Base-by-base conservation (phyloP, 2,113 vertebrate genomes). In the Grammomys dolichurus region DNA sequence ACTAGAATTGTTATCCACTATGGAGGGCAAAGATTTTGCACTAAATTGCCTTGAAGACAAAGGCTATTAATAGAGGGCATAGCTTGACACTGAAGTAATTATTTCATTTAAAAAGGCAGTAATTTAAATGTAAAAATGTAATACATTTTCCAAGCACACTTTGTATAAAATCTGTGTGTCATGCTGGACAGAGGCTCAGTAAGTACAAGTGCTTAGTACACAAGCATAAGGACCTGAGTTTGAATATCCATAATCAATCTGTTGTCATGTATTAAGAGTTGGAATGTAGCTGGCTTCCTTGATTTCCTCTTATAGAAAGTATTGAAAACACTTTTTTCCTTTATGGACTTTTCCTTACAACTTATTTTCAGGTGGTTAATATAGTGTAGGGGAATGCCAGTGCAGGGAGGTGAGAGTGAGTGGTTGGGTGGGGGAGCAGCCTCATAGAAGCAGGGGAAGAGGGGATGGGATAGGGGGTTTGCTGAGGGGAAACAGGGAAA, bases 71-170 rank as follows among this genome's bases (percentile, higher is more conserved):
- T 54, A 80, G 43, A 92, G 46, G 87, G 63, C 0, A 76, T 56
- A 19, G 75, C 51, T 17, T 63, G 48, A 31, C 2, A 26, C n/a
- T 0, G 1, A 24, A 40, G 19, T 76, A 51, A 40, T 84, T 51
- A 90, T 69, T 93, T 96, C 33, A 84, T 51, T 92, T 43, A 65
- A 51, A 87, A 85, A 75, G 56, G 6, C 40, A 91, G 26, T 0
- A 1, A 26, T 58, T 60, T 58, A 19, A 58, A 67, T 85, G 24
- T 77, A 43, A 46, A 20, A 51, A n/a, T 70, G 26, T 40, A 20
- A 70, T 70, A 19, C 20, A 76, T 89, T 87, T 46, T 65, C n/a
- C 13, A 92, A 54, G 28, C 26, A 33, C 73, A 54, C 19, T 60
- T 69, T 78, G 14, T 19, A 20, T 69, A 82, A 58, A 92, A 80